Evolutionary conservation across 2,888 invertebrate genomes (phyloP), one percentile per base, ranked within the genome.

Genomic region (Parnassius mnemosyne): DNA sequence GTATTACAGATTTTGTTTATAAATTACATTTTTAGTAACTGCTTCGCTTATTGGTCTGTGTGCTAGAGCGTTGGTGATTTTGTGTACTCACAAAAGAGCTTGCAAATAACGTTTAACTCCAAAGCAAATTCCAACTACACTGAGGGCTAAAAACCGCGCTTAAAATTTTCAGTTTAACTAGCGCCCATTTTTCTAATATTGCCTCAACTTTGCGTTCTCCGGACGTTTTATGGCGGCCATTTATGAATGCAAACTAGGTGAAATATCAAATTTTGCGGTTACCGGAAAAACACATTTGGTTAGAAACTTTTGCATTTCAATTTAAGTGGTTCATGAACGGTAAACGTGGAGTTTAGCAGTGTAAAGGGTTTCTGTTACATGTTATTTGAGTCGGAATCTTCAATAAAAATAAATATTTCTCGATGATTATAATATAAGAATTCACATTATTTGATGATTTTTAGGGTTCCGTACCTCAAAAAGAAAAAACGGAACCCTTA

Each of bases 271-370:
- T n/a, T 53, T 56, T 56, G 11, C 12, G 63, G 68, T 69, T 65
- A 69, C 65, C 65, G 69, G 68, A 68, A 72, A 71, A 71, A 69
- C 71, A 72, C 67, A 71, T 70, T 72, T 69, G 69, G 69, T 63
- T 56, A 53, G 58, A 63, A 68, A 68, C 57, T 68, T 69, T 61
- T 62, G 51, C 59, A 65, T 67, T 66, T 65, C 61, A 63, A 65
- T 63, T 47, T 57, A 63, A 63, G 44, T 11, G 60, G 54, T 42
- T 47, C 53, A 42, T 54, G 54, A 42, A 54, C 20, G 42, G 43
- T 50, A 49, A 46, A n/a, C 16, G 25, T 2, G 42, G n/a, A 16
- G 25, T 44, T 3, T 52, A 13, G 25, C 25, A 25, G 5, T 25
- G 25, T 25, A 25, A 25, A 25, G 1, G 7, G 7, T 25, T 25